Conservation (phyloP, 2,113 vertebrate species). For the Camelus dromedarius region DNA sequence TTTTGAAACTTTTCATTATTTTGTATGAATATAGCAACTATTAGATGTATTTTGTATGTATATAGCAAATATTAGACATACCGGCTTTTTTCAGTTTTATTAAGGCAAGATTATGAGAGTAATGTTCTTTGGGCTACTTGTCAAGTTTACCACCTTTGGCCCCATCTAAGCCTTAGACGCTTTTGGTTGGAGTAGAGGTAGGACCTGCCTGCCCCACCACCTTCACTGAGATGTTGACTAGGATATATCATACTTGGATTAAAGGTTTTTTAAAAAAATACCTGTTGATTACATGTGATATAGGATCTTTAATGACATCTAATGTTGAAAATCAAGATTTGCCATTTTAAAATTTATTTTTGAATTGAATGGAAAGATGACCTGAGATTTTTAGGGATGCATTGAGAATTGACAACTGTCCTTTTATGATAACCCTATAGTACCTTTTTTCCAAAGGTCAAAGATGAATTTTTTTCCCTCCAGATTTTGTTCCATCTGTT, state of each 20-base stretch:
- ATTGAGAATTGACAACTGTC: background rate
- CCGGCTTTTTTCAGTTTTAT: background rate
- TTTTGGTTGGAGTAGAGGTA: background rate
- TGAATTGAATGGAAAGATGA: background rate
- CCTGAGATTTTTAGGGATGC: background rate
- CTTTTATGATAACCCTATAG: background rate
- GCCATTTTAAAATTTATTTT: constrained; percentile 19
- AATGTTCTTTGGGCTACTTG: background rate
- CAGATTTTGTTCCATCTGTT: constrained; percentile 2
- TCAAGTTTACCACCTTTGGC: background rate
- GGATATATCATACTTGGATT: background rate
- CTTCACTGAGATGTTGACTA: background rate
- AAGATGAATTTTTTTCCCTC: background rate
- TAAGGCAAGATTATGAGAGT: background rate
- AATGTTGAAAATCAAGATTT: constrained; percentile 27
- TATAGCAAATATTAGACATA: background rate
- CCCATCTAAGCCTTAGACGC: background rate
- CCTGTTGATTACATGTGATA: background rate
- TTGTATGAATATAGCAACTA: background rate
- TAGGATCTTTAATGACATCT: background rate
- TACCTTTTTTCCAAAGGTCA: background rate
- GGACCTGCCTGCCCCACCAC: background rate
- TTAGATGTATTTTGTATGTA: background rate
- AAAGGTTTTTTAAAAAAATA: background rate
- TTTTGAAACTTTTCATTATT: background rate